Conservation (phyloP, 2,888 invertebrate genomes). For the Scaptomyza reducta region DNA sequence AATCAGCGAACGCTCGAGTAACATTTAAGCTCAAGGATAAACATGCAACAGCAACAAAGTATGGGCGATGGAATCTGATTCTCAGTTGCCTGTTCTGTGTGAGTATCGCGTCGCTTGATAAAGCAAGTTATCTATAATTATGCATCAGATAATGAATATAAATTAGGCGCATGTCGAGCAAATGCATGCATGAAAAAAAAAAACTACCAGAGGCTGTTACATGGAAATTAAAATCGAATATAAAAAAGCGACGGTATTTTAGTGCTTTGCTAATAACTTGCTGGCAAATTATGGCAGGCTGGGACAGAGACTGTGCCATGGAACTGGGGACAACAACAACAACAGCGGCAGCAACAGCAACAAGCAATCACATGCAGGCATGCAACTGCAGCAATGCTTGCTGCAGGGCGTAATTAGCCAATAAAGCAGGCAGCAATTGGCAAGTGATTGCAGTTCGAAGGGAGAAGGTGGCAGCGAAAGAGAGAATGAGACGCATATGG, state of each 20-base stretch:
- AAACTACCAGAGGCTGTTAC: conserved; percentile 53
- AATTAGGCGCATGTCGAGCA: conserved; percentile 70
- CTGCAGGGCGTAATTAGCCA: conserved; percentile 79
- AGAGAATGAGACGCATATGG: neutral
- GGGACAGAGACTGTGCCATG: conserved; percentile 5
- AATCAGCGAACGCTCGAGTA: conserved; percentile 37
- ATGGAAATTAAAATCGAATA: conserved; percentile 73
- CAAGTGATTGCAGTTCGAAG: conserved; percentile 15
- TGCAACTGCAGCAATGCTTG: conserved; percentile 38
- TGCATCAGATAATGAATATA: conserved; percentile 78
- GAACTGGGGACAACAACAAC: conserved; percentile 24
- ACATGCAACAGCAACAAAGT: conserved; percentile 33
- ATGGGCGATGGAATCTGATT: conserved; percentile 9
- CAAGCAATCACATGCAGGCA: conserved; percentile 69
- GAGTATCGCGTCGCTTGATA: conserved; percentile 28
- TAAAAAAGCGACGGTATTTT: conserved; percentile 58
- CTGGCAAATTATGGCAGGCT: conserved; percentile 67
- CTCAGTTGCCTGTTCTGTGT: conserved; percentile 3
- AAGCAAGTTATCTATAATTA: conserved; percentile 68
- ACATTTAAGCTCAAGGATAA: conserved; percentile 54
- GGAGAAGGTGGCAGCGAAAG: conserved; percentile 4
- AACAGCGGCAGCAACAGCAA: conserved; percentile 29
- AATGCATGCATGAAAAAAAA: conserved; percentile 35
- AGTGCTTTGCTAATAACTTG: conserved; percentile 62
- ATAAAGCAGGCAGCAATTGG: conserved; percentile 55